Percentiles rank a stretch among this genome's conserved stretches.
These are phyloP conservation scores for Bombus balteatus DNA, from an alignment of 1,140 invertebrate species.

Conservation along the genomic window DNA sequence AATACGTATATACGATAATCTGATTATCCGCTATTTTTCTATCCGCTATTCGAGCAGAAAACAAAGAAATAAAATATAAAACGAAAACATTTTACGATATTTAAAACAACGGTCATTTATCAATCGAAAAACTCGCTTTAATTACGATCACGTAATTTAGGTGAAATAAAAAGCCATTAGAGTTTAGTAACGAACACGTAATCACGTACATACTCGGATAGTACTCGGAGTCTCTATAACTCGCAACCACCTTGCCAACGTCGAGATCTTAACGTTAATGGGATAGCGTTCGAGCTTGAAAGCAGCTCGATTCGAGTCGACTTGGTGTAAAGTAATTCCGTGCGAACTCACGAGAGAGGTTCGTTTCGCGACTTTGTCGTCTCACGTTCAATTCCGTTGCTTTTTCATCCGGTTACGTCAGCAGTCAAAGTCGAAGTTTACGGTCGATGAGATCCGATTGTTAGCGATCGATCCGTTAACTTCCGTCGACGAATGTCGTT, in stretches of 20 bases:
- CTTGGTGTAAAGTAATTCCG: conserved; percentile 41
- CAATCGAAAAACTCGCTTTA: background rate
- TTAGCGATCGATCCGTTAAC: conserved; percentile 52
- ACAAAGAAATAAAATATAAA: background rate
- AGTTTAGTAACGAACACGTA: background rate
- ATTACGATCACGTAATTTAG: background rate
- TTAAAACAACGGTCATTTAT: background rate
- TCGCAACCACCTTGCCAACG: background rate
- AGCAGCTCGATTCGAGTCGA: conserved; percentile 11
- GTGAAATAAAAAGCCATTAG: background rate
- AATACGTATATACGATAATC: too few species aligned
- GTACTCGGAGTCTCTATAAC: background rate
- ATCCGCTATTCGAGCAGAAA: background rate
- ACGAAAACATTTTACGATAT: too few species aligned
- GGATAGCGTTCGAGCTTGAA: background rate
- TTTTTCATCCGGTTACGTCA: conserved; percentile 28
- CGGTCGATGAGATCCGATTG: conserved; percentile 53
- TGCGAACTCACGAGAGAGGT: conserved; percentile 7
- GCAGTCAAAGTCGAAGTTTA: conserved; percentile 37
- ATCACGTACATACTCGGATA: background rate
- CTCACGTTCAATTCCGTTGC: conserved; percentile 29
- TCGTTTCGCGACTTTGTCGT: conserved; percentile 23
- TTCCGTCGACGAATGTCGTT: background rate
- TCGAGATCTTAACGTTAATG: conserved; percentile 22
- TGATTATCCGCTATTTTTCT: too few species aligned